Conservation (phyloP, 1,140 invertebrate species). For the Dendrolimus kikuchii region DNA sequence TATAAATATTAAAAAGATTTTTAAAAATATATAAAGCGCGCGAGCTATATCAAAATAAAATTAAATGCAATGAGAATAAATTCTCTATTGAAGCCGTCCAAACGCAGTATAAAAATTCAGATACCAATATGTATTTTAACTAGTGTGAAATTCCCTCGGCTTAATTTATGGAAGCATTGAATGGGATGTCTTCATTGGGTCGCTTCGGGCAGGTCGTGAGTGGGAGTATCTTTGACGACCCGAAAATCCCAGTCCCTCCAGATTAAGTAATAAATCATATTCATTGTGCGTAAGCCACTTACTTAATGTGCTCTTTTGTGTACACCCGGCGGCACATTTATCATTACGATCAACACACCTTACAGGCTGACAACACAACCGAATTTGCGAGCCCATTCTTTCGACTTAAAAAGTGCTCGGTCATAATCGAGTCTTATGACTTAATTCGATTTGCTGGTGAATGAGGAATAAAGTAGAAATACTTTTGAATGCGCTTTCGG, state of each 20-base stretch:
- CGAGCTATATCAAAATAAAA: not conserved
- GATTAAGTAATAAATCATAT: constrained; percentile 62
- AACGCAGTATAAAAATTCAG: not conserved
- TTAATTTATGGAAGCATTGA: constrained; percentile 57
- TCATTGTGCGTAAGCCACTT: constrained; percentile 39
- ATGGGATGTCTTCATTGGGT: constrained; percentile 56
- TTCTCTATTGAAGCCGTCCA: not conserved
- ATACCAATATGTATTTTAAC: constrained; percentile 42
- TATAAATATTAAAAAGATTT: no score
- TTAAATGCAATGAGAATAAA: not conserved
- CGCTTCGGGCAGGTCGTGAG: constrained; percentile 58
- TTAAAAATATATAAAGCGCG: no score
- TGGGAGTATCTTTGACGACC: constrained; percentile 48
- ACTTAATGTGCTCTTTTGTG: constrained; percentile 43
- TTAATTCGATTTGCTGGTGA: no score
- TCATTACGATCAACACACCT: constrained; percentile 41
- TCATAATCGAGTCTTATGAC: not conserved
- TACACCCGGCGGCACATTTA: constrained; percentile 32
- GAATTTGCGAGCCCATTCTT: constrained; percentile 9
- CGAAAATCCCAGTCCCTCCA: constrained; percentile 50
- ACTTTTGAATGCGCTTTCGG: no score
- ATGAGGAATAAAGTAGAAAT: no score
- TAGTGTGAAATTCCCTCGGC: constrained; percentile 47
- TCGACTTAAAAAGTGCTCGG: not conserved
- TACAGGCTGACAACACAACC: constrained; percentile 28